Base-by-base conservation (phyloP, 2,888 invertebrate species). In the Lasioglossum oenotherae region DNA sequence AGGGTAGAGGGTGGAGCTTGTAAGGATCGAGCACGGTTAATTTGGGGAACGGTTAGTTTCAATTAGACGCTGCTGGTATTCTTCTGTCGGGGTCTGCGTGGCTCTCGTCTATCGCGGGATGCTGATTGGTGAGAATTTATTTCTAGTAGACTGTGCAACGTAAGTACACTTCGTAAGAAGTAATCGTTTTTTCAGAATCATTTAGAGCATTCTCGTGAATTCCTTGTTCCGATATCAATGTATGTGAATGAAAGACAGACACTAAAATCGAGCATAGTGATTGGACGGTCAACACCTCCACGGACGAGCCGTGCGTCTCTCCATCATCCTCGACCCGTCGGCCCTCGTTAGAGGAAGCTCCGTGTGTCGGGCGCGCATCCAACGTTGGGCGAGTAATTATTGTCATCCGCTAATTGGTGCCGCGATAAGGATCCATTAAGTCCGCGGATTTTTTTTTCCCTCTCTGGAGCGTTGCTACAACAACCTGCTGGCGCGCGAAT, bases 401-500 rank as follows among this genome's bases (percentile, higher is more conserved):
- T 82, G 86, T 87, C 80, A 78, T 77, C 74, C 78, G 49, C 84
- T 87, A 86, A 87, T 87, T 84, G 84, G 73, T 41, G n/a, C 44
- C 44, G n/a, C 84, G 86, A 86, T 84, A 87, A 89, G 85, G 82
- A 90, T 86, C 86, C 87, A 75, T 91, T 83, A 81, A 82, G 81
- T 72, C 71, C 14, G 74, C 5, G 67, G 19, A 35, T 75, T 74
- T 84, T 74, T 79, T 53, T 5, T 46, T 44, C 44, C 19, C 8
- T 53, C 53, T 53, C 3, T 8, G 2, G 2, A 8, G 53, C 53
- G 53, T 23, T 53, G 69, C 74, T 74, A 77, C 82, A 76, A 87
- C 91, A 85, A 90, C 87, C 87, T 91, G 91, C 89, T 87, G 86
- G 83, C 89, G 87, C 67, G 31, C 19, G 67, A 67, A 6, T 84